phyloP scores from a whole-genome alignment of 2,888 invertebrate genomes.

The Lasioglossum morio region DNA sequence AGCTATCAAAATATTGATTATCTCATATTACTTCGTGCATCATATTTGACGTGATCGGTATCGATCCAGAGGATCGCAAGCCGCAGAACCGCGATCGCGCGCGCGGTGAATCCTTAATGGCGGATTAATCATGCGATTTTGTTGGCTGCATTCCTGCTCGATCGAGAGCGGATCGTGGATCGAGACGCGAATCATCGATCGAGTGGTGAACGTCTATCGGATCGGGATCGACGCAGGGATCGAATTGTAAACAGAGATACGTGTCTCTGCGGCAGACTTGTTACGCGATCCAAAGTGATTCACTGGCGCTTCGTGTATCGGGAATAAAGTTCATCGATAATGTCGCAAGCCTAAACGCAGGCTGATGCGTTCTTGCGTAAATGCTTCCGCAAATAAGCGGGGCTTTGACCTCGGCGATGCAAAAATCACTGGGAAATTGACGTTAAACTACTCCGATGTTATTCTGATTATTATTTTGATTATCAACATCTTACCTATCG shows the following conservation, averaged over 20 bases:
- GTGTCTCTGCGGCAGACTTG: background rate
- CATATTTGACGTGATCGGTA: background rate
- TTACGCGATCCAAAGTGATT: constrained; percentile 46
- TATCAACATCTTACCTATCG: no score
- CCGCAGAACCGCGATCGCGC: constrained; percentile 3
- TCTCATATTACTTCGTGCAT: background rate
- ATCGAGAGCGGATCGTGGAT: constrained; percentile 40
- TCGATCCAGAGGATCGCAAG: background rate
- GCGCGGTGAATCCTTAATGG: constrained; percentile 48
- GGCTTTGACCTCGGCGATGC: background rate
- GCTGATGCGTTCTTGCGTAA: constrained; percentile 26
- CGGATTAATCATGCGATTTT: constrained; percentile 54
- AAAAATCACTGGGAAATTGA: background rate
- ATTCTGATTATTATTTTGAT: background rate
- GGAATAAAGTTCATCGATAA: constrained; percentile 61
- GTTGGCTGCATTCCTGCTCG: constrained; percentile 50
- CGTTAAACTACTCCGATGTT: background rate
- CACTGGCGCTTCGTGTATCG: constrained; percentile 45
- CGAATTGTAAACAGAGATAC: constrained; percentile 52
- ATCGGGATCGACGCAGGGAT: constrained; percentile 39
- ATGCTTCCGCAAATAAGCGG: background rate
- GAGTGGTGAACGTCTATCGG: background rate
- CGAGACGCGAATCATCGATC: constrained; percentile 41
- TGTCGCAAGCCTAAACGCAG: constrained; percentile 21
- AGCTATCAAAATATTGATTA: constrained; percentile 17